Base-by-base conservation (phyloP, 2,888 invertebrate genomes). In the Hemaris fuciformis region DNA sequence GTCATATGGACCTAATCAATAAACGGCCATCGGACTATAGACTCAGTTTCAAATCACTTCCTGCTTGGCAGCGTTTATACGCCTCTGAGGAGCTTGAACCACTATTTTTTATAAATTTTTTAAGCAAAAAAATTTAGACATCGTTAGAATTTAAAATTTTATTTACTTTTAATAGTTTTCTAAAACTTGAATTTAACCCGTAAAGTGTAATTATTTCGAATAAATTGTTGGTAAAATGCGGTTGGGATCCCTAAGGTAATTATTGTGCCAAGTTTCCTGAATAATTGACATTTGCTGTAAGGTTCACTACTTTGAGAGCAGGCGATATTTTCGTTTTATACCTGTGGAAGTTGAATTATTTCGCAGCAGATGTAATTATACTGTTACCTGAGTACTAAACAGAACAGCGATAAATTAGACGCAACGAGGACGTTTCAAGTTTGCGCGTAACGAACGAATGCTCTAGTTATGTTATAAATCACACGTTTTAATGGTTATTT, bases 401-500 rank as follows among this genome's bases (percentile, higher is more conserved):
- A 38, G 41, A 23, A 25, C 41, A 13, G 15, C 41, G 18, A 53
- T 60, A 60, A 60, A 60, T 60, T 53, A 41, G 15, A 41, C 48
- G 25, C 57, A 58, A 46, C 61, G n/a, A 46, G 61, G 61, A 61
- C 43, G 42, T 31, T 34, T 27, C 45, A 61, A 61, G 56, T 61
- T 61, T 10, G 45, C 23, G 13, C 22, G 22, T 46, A 46, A 46
- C 65, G 71, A 77, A 75, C 75, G 67, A 76, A 79, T 77, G 74
- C 63, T 74, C 71, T 79, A 76, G 73, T 79, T 75, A 73, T 62
- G 68, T 72, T 68, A 84, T 85, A 84, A 86, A 84, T 87, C 78
- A 79, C 77, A 79, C 67, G 73, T 83, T 88, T 89, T 88, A 87
- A 88, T 88, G 84, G 83, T 84, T 83, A 85, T 87, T 88, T 82